Percentiles rank a stretch among this genome's conserved stretches.
Conservation (phyloP, 2,797 vertebrate species). For the Gobionotothen gibberifrons region DNA sequence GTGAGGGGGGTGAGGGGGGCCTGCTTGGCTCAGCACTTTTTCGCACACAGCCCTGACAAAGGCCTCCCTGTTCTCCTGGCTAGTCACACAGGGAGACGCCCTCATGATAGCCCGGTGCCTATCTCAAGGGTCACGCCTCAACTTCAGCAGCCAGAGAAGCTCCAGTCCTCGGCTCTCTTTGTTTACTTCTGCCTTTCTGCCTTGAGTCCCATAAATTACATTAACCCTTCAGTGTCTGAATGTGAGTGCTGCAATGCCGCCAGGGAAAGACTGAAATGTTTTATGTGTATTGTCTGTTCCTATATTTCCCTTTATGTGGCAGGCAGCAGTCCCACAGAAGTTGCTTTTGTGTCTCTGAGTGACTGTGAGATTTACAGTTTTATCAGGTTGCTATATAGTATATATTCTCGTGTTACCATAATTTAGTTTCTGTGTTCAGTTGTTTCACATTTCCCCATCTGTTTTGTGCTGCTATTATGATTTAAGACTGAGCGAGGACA, state of each 20-base stretch:
- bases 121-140: conserved; percentile 78
- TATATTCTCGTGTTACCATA: background rate
- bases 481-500: conserved; percentile 8
- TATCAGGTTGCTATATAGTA: background rate
- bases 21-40: conserved; percentile 81
- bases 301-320: background rate
- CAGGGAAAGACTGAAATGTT: background rate
- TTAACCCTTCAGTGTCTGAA: conserved; percentile 58
- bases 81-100: conserved; percentile 74
- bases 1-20: conserved; percentile 24
- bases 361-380: background rate
- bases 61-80: conserved; percentile 73
- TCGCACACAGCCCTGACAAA: conserved; percentile 74
- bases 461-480: background rate
- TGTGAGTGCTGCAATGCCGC: background rate
- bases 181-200: conserved; percentile 61
- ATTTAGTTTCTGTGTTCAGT: conserved; percentile 5
- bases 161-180: conserved; percentile 51
- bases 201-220: conserved; percentile 29
- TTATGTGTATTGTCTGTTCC: background rate
- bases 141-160: conserved; percentile 58
- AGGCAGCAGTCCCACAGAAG: background rate
- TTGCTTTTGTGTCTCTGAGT: background rate
- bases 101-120: conserved; percentile 78
- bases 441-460: conserved; percentile 1